Evolutionary conservation across 2,113 vertebrate genomes (phyloP).

Genomic region (Noctilio leporinus): DNA sequence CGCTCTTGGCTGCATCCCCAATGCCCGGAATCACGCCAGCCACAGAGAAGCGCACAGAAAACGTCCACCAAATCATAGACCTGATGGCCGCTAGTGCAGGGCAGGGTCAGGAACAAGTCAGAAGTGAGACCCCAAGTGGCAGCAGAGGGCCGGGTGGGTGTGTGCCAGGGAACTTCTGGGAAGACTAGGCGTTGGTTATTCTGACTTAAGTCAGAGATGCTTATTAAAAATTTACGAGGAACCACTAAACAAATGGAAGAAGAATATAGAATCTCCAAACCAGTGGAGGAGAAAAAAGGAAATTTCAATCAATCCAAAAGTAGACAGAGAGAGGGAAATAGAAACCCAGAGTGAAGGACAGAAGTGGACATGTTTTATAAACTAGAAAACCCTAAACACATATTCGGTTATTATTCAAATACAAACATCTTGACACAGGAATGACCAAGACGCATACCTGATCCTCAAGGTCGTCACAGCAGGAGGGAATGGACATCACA

Average conservation of each 20-base stretch:
- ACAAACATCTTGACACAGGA: not conserved
- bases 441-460: not conserved
- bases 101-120: not conserved
- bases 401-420: not conserved
- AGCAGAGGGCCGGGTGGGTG: fast-evolving
- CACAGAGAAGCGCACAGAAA: not conserved
- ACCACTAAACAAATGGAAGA: not conserved
- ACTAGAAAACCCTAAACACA: not conserved
- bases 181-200: not conserved
- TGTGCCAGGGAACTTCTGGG: fast-evolving
- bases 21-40: not conserved
- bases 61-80: fast-evolving
- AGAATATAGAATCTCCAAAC: constrained; percentile 24
- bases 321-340: not conserved
- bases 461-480: not conserved
- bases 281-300: constrained; percentile 8
- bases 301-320: not conserved
- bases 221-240: not conserved
- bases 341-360: not conserved
- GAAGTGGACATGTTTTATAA: not conserved
- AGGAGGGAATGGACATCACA: fast-evolving
- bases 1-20: not conserved
- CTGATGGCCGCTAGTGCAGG: too few species aligned
- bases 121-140: not conserved
- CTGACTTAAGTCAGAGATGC: not conserved